phyloP scores from a whole-genome alignment of 2,113 vertebrate species.

The Hemichromis elongatus region DNA sequence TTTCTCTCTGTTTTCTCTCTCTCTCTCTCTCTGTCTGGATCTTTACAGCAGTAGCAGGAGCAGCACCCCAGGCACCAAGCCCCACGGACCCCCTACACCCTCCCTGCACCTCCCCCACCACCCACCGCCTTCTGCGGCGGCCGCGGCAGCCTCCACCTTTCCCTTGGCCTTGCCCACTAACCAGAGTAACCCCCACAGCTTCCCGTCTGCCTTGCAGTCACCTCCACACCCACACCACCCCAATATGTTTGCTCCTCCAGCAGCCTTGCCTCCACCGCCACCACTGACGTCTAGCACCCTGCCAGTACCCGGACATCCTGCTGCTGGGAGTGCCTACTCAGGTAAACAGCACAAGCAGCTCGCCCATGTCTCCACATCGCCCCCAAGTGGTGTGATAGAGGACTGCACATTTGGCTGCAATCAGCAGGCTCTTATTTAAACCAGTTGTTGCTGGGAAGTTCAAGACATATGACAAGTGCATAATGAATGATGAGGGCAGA shows the following conservation, averaged over 20 bases:
- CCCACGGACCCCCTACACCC: constrained; percentile 70
- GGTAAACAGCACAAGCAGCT: constrained; percentile 68
- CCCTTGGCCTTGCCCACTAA: constrained; percentile 80
- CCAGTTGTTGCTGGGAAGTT: neutral
- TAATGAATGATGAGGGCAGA: neutral
- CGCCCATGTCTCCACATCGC: neutral
- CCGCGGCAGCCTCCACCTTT: constrained; percentile 75
- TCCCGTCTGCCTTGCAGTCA: constrained; percentile 86
- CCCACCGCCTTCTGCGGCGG: constrained; percentile 62
- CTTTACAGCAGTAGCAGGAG: constrained; percentile 89
- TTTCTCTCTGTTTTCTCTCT: no score
- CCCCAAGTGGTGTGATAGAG: constrained; percentile 8
- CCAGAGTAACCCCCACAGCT: constrained; percentile 85
- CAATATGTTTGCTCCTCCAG: constrained; percentile 99
- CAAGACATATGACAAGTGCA: neutral
- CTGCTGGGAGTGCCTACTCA: constrained; percentile 91
- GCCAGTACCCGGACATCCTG: constrained; percentile 92
- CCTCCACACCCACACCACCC: constrained; percentile 90
- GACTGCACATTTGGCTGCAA: neutral
- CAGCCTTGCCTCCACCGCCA: constrained; percentile 93
- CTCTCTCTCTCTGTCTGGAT: constrained; percentile 7
- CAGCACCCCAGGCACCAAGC: constrained; percentile 90
- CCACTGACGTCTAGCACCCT: constrained; percentile 92
- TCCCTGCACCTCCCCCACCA: constrained; percentile 81
- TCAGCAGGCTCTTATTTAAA: neutral